Percentiles rank a stretch among this genome's conserved stretches.
These are phyloP conservation scores for Stenchaetothrips biformis DNA, from an alignment of 2,888 invertebrate species.

Conservation along the genomic window DNA sequence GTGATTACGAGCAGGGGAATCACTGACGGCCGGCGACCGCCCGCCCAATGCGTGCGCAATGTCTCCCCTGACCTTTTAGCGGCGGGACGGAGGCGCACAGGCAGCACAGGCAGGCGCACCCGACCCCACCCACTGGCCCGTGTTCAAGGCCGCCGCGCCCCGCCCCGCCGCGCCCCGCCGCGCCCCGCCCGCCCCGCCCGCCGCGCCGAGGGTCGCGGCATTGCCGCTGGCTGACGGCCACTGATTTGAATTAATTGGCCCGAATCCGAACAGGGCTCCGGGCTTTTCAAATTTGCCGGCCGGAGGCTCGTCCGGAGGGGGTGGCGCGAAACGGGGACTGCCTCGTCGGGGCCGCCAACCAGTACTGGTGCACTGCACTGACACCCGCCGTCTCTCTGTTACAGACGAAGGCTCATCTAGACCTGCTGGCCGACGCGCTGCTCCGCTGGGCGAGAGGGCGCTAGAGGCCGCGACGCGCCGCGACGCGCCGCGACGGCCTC, in stretches of 20 bases:
- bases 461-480: constrained; percentile 47
- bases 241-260: neutral
- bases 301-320: no score
- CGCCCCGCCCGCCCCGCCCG: no score
- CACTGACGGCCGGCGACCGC: no score
- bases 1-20: no score
- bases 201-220: no score
- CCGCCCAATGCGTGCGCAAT: neutral
- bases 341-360: no score
- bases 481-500: neutral
- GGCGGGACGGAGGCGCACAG: neutral
- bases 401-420: constrained; percentile 92
- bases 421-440: constrained; percentile 89
- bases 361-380: neutral
- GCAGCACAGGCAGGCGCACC: no score
- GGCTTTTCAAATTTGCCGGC: no score
- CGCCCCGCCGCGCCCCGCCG: no score
- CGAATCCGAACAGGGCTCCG: neutral
- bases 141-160: no score
- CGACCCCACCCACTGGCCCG: no score
- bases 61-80: neutral
- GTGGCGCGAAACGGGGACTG: no score
- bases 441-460: constrained; percentile 92
- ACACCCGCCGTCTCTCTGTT: constrained; percentile 45
- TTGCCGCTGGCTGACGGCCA: neutral